phyloP scores from a whole-genome alignment of 2,888 invertebrate genomes.

The Helicoverpa assulta region DNA sequence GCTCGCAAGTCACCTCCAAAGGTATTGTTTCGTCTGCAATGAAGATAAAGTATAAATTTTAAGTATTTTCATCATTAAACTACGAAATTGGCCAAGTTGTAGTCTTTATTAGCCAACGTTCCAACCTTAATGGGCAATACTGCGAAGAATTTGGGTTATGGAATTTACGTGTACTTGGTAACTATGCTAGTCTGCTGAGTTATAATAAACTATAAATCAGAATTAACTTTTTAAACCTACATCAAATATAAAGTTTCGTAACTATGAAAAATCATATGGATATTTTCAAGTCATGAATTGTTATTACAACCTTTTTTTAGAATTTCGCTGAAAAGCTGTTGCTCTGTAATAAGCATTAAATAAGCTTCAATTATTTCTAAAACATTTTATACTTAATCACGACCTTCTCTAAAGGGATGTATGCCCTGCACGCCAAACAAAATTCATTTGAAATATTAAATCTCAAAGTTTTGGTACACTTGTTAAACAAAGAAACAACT shows the following conservation, averaged over 20 bases:
- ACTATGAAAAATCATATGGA: too few species aligned
- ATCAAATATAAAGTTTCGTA: too few species aligned
- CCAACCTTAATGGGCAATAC: too few species aligned
- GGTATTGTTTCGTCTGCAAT: slow-evolving; percentile 91
- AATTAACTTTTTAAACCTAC: too few species aligned
- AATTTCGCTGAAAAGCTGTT: too few species aligned
- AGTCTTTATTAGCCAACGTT: neutral
- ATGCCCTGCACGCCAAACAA: slow-evolving; percentile 8
- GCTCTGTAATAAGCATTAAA: neutral
- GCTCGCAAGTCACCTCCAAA: slow-evolving; percentile 95
- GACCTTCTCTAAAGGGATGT: neutral
- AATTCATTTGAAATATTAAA: slow-evolving; percentile 17
- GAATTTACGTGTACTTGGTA: too few species aligned
- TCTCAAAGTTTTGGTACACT: slow-evolving; percentile 17
- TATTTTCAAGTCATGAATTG: too few species aligned
- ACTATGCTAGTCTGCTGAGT: too few species aligned
- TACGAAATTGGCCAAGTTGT: neutral
- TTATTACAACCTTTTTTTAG: too few species aligned
- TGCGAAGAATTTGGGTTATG: too few species aligned
- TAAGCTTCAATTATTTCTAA: slow-evolving; percentile 16
- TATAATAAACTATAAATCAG: too few species aligned
- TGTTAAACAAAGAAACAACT: slow-evolving; percentile 18
- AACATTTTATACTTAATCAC: slow-evolving; percentile 9
- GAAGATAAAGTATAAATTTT: neutral
- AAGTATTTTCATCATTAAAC: neutral